Percentiles rank a stretch among this genome's conserved stretches.
Evolutionary conservation across 2,888 invertebrate species (phyloP).

Genomic region (Rhagium mordax): DNA sequence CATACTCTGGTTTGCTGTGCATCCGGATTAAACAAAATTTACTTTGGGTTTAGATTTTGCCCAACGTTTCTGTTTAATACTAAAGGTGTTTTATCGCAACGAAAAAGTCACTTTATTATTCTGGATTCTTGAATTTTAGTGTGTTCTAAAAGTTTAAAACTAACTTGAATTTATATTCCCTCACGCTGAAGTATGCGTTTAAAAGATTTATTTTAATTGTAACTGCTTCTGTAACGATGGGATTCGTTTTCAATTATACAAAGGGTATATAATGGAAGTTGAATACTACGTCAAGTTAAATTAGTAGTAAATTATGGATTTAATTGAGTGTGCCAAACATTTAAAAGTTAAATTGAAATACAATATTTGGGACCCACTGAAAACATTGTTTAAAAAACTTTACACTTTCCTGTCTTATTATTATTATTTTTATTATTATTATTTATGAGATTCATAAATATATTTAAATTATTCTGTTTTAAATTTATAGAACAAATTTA

Average conservation of each 20-base stretch:
- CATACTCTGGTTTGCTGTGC: slow-evolving; percentile 51
- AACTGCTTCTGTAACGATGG: slow-evolving; percentile 4
- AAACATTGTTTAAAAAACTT: too few relatives aligned
- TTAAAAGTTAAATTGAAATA: neutral
- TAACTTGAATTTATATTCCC: slow-evolving; percentile 8
- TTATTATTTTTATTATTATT: too few relatives aligned
- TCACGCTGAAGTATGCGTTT: neutral
- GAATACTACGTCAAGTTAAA: slow-evolving; percentile 19
- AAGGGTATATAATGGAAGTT: neutral
- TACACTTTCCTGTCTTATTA: too few relatives aligned
- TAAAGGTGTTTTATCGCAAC: neutral
- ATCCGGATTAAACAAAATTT: slow-evolving; percentile 59
- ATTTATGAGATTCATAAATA: too few relatives aligned
- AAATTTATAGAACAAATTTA: too few relatives aligned
- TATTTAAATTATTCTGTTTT: too few relatives aligned
- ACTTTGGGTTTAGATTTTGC: slow-evolving; percentile 54
- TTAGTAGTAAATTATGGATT: slow-evolving; percentile 19
- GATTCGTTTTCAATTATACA: slow-evolving; percentile 26
- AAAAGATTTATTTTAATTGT: slow-evolving; percentile 17
- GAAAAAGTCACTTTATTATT: slow-evolving; percentile 2
- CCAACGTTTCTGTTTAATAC: slow-evolving; percentile 40
- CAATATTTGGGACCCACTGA: neutral
- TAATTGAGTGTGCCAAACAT: neutral
- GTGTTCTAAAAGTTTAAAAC: slow-evolving; percentile 14
- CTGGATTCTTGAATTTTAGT: slow-evolving; percentile 14